These are phyloP conservation scores for Meriones unguiculatus DNA, from an alignment of 2,113 vertebrate genomes.

Conservation along the genomic window DNA sequence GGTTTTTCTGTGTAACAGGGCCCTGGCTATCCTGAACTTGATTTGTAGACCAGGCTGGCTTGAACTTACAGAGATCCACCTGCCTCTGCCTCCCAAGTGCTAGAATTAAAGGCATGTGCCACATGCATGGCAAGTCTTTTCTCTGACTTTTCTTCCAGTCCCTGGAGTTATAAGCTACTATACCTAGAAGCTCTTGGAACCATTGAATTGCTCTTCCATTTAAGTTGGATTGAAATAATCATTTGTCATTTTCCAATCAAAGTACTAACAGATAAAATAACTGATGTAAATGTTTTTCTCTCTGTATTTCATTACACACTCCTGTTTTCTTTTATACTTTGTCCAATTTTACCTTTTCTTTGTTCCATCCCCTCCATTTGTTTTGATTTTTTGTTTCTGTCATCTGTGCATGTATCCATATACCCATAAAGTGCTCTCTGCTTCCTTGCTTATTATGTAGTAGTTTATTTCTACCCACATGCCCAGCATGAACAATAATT, in stretches of 20 bases:
- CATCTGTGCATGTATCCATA: accelerated
- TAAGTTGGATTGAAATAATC: neutral
- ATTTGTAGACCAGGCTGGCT: too few relatives aligned
- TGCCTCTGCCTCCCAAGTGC: too few relatives aligned
- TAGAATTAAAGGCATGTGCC: too few relatives aligned
- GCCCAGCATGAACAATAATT: too few relatives aligned
- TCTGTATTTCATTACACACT: neutral
- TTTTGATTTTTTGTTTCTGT: neutral
- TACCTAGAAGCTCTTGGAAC: neutral
- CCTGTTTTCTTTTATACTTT: neutral
- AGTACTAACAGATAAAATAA: neutral
- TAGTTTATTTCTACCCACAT: neutral
- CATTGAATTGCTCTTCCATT: neutral
- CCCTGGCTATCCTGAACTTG: too few relatives aligned
- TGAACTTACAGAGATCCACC: too few relatives aligned
- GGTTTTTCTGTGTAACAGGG: too few relatives aligned
- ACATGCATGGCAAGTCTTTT: neutral
- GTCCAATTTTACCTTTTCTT: neutral
- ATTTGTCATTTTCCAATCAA: neutral
- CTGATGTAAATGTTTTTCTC: neutral
- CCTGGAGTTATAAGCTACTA: neutral
- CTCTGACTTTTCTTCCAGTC: neutral
- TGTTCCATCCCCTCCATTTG: neutral
- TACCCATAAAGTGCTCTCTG: too few relatives aligned
- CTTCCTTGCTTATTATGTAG: too few relatives aligned